phyloP scores from a whole-genome alignment of 1,140 invertebrate species.

The Cheumatopsyche charites region DNA sequence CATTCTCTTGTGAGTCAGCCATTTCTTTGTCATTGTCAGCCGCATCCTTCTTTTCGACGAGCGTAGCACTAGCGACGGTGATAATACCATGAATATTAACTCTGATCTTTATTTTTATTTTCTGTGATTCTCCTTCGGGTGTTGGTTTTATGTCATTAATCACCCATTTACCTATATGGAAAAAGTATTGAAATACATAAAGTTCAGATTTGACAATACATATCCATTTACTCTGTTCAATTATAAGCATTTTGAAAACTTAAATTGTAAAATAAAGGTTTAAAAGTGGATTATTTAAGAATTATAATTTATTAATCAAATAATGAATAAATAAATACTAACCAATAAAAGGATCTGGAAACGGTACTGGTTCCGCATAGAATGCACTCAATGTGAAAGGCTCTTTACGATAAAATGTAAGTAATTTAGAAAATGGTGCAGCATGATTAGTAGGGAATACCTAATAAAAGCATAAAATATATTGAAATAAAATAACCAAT shows the following conservation, averaged over 20 bases:
- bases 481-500: no score
- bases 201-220: slow-evolving; percentile 14
- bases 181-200: no score
- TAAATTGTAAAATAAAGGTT: not conserved
- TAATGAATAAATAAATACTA: slow-evolving; percentile 48
- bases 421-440: slow-evolving; percentile 90
- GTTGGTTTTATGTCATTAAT: slow-evolving; percentile 86
- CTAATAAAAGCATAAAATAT: slow-evolving; percentile 52
- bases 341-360: slow-evolving; percentile 82
- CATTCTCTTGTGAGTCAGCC: slow-evolving; percentile 59
- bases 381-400: slow-evolving; percentile 85
- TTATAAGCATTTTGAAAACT: slow-evolving; percentile 9
- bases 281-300: not conserved
- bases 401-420: slow-evolving; percentile 90
- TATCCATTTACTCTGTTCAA: slow-evolving; percentile 4
- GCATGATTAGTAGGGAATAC: slow-evolving; percentile 89
- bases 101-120: slow-evolving; percentile 95
- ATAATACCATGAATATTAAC: slow-evolving; percentile 94
- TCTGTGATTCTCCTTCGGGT: slow-evolving; percentile 85
- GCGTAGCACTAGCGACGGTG: slow-evolving; percentile 79
- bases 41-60: slow-evolving; percentile 82
- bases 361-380: slow-evolving; percentile 77
- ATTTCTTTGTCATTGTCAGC: slow-evolving; percentile 63
- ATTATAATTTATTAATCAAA: slow-evolving; percentile 6
- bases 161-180: slow-evolving; percentile 73